These are phyloP conservation scores for Gymnodraco acuticeps DNA, from an alignment of 2,797 vertebrate genomes.

Conservation along the genomic window DNA sequence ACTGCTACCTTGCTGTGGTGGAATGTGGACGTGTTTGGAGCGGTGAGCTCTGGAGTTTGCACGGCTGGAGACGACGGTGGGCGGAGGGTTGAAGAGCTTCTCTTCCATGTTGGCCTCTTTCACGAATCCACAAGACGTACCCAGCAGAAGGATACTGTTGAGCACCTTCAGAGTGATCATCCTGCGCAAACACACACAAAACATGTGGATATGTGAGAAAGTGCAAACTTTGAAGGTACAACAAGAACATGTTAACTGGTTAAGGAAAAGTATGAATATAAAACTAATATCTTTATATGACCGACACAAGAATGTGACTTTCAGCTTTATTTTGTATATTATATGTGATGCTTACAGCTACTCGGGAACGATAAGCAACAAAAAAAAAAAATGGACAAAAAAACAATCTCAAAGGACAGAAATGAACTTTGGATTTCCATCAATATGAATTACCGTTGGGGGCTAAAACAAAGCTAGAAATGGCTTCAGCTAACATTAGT, in stretches of 20 bases:
- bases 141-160: conserved; percentile 96
- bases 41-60: conserved; percentile 83
- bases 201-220: not conserved
- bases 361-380: no score
- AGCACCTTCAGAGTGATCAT: conserved; percentile 97
- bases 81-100: conserved; percentile 91
- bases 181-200: conserved; percentile 77
- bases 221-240: not conserved
- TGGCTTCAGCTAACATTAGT: no score
- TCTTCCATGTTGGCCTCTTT: conserved; percentile 98
- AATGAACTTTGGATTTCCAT: no score
- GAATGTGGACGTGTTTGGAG: conserved; percentile 65
- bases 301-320: not conserved
- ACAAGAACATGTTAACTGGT: not conserved
- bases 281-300: no score
- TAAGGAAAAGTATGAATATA: no score
- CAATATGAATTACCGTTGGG: no score
- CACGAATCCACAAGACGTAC: conserved; percentile 95
- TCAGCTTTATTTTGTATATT: not conserved
- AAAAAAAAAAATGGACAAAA: no score
- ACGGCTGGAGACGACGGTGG: conserved; percentile 87
- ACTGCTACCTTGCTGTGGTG: conserved; percentile 68
- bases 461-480: no score
- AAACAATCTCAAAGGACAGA: no score
- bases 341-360: no score